Percentiles rank a stretch among this genome's conserved stretches.
Conservation (phyloP, 2,888 invertebrate genomes). For the Hemicrepidius hirtus region DNA sequence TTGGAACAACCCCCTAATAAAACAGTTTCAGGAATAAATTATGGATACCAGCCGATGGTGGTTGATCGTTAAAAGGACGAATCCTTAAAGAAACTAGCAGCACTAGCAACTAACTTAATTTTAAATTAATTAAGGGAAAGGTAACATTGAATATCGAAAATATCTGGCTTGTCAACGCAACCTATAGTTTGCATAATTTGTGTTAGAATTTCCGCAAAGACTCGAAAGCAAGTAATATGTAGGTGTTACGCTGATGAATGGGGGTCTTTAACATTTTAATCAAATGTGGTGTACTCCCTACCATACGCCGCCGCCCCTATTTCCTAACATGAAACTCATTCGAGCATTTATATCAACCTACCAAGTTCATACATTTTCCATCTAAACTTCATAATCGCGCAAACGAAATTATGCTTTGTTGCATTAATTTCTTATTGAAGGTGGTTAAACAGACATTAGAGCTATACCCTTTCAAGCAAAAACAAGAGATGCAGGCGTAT, state of each 20-base stretch:
- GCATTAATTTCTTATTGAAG: conserved; percentile 30
- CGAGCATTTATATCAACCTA: neutral
- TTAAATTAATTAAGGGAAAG: too few relatives aligned
- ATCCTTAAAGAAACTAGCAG: too few relatives aligned
- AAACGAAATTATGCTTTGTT: conserved; percentile 24
- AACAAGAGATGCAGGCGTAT: conserved; percentile 21
- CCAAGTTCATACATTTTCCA: conserved; percentile 14
- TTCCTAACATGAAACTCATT: conserved; percentile 10
- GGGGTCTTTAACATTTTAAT: conserved; percentile 25
- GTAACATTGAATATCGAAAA: too few relatives aligned
- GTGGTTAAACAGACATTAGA: conserved; percentile 20
- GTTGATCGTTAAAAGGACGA: too few relatives aligned
- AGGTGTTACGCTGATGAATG: conserved; percentile 19
- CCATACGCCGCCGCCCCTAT: conserved; percentile 8
- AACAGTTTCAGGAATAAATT: too few relatives aligned
- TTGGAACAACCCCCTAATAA: too few relatives aligned
- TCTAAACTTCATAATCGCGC: conserved; percentile 1
- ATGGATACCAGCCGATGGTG: too few relatives aligned
- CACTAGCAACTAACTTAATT: too few relatives aligned
- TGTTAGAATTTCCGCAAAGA: conserved; percentile 15
- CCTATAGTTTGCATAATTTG: conserved; percentile 3
- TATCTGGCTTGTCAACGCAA: neutral
- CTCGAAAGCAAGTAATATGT: conserved; percentile 21
- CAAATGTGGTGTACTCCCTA: conserved; percentile 11
- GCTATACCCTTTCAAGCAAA: conserved; percentile 5